Conservation (phyloP, 2,797 vertebrate species). For the Acropternis orthonyx region DNA sequence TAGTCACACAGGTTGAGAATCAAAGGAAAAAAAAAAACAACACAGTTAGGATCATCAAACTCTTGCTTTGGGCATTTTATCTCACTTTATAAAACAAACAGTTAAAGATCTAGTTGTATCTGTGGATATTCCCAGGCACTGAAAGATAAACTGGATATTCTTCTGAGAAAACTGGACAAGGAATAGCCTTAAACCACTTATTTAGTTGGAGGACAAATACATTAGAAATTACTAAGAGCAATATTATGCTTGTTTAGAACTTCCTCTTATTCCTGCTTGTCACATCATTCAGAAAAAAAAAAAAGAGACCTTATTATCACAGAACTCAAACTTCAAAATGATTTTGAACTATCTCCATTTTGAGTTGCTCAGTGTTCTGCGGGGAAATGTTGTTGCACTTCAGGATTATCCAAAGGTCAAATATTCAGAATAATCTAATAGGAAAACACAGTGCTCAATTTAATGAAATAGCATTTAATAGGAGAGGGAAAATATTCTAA, state of each 20-base stretch:
- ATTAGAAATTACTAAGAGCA: neutral
- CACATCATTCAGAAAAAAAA: neutral
- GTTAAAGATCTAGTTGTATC: neutral
- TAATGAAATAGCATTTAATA: neutral
- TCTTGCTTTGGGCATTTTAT: neutral
- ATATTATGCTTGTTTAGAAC: neutral
- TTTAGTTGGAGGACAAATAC: neutral
- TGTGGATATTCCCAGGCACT: neutral
- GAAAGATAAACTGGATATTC: neutral
- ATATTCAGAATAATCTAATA: neutral
- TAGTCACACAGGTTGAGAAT: neutral
- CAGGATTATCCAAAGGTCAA: constrained; percentile 40
- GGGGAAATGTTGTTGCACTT: neutral
- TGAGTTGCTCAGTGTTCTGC: neutral
- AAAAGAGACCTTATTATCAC: neutral
- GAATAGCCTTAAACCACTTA: neutral
- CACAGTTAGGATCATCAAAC: neutral
- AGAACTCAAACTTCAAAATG: neutral
- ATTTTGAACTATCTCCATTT: neutral
- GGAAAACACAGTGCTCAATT: neutral
- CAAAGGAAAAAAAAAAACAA: neutral
- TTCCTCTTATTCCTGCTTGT: neutral
- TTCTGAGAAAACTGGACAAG: neutral
- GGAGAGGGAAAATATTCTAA: neutral
- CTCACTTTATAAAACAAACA: neutral